A percentile compares a stretch with the other conserved stretches of the same genome.
These are phyloP conservation scores for Scatophagus argus DNA, from an alignment of 2,113 vertebrate species.

Conservation along the genomic window DNA sequence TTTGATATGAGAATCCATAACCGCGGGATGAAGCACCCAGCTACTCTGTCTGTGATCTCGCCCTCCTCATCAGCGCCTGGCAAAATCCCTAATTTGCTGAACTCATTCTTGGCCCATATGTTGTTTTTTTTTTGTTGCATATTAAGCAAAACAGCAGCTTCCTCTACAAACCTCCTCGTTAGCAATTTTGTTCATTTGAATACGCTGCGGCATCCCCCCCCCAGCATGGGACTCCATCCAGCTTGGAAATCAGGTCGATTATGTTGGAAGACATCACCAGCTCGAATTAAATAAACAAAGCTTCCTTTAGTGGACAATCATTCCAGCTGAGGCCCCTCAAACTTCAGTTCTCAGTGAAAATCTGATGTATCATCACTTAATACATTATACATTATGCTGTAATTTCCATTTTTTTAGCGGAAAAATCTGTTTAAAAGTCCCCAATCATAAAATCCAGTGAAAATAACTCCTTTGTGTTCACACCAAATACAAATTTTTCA, in stretches of 20 bases:
- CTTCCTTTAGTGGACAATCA: background rate
- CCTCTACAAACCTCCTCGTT: slow-evolving; percentile 32
- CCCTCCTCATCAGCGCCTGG: slow-evolving; percentile 23
- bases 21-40: background rate
- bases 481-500: no score
- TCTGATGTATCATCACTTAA: no score
- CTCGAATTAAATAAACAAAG: background rate
- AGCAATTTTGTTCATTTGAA: slow-evolving; percentile 47
- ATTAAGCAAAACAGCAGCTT: slow-evolving; percentile 51
- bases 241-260: slow-evolving; percentile 25
- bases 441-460: no score
- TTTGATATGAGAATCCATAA: background rate
- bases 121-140: no score
- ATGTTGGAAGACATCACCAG: background rate
- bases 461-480: no score
- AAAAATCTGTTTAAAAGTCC: no score
- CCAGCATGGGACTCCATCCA: background rate
- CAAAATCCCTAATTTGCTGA: slow-evolving; percentile 46
- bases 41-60: background rate
- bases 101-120: slow-evolving; percentile 25
- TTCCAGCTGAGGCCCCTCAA: background rate
- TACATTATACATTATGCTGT: no score
- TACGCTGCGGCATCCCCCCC: slow-evolving; percentile 7
- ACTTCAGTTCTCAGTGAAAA: background rate
- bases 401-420: no score